Evolutionary conservation across 2,113 vertebrate species (phyloP).

Genomic region (Hemicordylus capensis): DNA sequence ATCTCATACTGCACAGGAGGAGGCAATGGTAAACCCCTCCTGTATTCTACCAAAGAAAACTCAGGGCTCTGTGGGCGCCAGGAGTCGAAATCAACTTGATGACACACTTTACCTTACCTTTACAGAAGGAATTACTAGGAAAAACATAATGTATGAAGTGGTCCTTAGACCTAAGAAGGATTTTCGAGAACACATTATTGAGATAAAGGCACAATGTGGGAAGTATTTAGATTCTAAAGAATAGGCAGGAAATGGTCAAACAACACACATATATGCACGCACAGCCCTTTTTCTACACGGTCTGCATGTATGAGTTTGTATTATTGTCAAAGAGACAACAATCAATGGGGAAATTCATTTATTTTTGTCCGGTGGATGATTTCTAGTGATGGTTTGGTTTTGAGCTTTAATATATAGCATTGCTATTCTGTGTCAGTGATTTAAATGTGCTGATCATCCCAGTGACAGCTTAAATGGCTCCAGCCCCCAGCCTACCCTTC

Average conservation of each 20-base stretch:
- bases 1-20: too few species aligned
- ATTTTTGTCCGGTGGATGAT: constrained; percentile 33
- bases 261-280: neutral
- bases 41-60: too few species aligned
- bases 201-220: neutral
- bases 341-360: constrained; percentile 38
- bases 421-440: constrained; percentile 76
- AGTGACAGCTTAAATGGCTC: constrained; percentile 80
- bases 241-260: neutral
- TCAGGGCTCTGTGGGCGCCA: too few species aligned
- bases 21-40: too few species aligned
- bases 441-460: constrained; percentile 75
- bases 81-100: too few species aligned
- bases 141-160: neutral
- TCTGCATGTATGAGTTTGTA: constrained; percentile 20
- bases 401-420: constrained; percentile 60
- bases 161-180: neutral
- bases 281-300: constrained; percentile 24
- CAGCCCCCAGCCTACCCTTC: constrained; percentile 65
- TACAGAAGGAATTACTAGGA: too few species aligned
- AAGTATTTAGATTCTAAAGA: neutral
- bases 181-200: neutral
- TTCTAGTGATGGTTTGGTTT: constrained; percentile 59
- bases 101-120: too few species aligned
- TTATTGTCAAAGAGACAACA: constrained; percentile 24